These are phyloP conservation scores for Cephus pulcher DNA, from an alignment of 2,888 invertebrate species.

Conservation along the genomic window DNA sequence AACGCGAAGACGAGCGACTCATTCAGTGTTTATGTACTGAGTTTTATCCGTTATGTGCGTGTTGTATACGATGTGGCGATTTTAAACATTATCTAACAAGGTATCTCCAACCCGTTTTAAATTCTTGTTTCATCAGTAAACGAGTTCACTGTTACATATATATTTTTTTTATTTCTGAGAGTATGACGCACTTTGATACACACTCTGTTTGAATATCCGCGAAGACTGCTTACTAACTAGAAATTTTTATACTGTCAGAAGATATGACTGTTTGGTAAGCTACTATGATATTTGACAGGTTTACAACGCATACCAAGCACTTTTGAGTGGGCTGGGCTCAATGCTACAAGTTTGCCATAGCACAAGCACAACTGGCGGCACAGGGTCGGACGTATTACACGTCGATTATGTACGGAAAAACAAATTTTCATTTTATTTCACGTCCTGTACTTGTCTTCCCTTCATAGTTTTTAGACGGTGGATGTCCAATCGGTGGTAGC, in stretches of 20 bases:
- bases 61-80: neutral
- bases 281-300: slow-evolving; percentile 68
- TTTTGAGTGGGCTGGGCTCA: slow-evolving; percentile 75
- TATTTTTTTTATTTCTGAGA: neutral
- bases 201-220: neutral
- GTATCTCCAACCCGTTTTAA: neutral
- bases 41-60: neutral
- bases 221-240: neutral
- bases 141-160: neutral
- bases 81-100: neutral
- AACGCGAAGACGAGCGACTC: neutral
- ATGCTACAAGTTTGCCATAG: slow-evolving; percentile 78
- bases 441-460: slow-evolving; percentile 34
- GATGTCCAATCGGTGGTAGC: slow-evolving; percentile 44
- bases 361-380: slow-evolving; percentile 51
- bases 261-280: slow-evolving; percentile 19
- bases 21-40: neutral
- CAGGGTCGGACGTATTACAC: slow-evolving; percentile 52
- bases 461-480: slow-evolving; percentile 47
- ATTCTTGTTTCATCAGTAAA: neutral
- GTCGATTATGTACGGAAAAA: slow-evolving; percentile 61
- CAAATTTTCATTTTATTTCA: slow-evolving; percentile 4
- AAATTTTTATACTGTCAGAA: neutral
- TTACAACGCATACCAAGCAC: slow-evolving; percentile 75
- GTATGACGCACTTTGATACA: neutral